Evolutionary conservation across 2,888 invertebrate genomes (phyloP).

Genomic region (Carterocephalus palaemon): DNA sequence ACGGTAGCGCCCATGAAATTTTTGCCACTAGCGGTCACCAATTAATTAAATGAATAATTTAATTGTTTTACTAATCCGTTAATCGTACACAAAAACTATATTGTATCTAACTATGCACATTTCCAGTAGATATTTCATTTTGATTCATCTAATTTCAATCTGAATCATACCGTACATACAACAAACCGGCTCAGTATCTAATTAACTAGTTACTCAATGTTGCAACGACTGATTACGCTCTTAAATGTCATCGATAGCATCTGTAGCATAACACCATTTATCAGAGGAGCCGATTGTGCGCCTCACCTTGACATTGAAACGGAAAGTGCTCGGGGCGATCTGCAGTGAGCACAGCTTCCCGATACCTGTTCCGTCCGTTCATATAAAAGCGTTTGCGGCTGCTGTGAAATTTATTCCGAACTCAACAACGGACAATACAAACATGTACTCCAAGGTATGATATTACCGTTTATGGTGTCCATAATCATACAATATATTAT

Average conservation of each 20-base stretch:
- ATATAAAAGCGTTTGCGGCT: slow-evolving; percentile 69
- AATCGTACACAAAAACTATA: too few species aligned
- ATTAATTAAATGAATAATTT: too few species aligned
- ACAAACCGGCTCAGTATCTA: neutral
- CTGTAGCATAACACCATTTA: slow-evolving; percentile 7
- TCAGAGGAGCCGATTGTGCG: slow-evolving; percentile 18
- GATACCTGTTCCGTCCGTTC: slow-evolving; percentile 55
- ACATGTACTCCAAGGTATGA: slow-evolving; percentile 73
- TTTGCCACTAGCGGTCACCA: too few species aligned
- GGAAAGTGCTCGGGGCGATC: slow-evolving; percentile 49
- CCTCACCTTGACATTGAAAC: slow-evolving; percentile 67
- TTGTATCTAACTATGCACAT: too few species aligned
- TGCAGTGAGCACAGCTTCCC: slow-evolving; percentile 32
- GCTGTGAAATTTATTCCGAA: slow-evolving; percentile 63
- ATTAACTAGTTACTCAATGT: neutral
- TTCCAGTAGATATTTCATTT: too few species aligned
- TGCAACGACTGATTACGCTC: neutral
- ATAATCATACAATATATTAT: neutral
- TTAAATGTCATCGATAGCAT: slow-evolving; percentile 14
- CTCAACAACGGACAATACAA: slow-evolving; percentile 57
- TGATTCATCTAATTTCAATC: too few species aligned
- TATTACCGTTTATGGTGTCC: slow-evolving; percentile 12
- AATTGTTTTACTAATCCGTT: too few species aligned
- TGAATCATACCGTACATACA: too few species aligned
- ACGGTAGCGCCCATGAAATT: too few species aligned